These are phyloP conservation scores for Heterochromis multidens DNA, from an alignment of 2,113 vertebrate genomes.

Conservation along the genomic window DNA sequence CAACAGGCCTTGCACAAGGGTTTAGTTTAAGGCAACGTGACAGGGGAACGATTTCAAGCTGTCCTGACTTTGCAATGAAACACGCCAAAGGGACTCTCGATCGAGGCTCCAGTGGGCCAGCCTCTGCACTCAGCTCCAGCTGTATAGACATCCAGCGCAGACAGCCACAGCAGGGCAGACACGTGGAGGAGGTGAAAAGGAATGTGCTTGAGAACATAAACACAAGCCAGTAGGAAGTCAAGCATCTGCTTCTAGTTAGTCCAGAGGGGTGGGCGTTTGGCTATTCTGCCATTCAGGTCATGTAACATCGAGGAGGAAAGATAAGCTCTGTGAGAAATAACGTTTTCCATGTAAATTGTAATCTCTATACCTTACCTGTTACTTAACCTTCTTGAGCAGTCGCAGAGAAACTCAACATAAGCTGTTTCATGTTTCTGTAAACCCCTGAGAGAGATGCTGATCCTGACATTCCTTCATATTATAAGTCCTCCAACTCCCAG, in stretches of 20 bases:
- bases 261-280: slow-evolving; percentile 19
- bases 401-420: not conserved
- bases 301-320: not conserved
- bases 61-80: slow-evolving; percentile 31
- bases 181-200: slow-evolving; percentile 57
- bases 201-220: slow-evolving; percentile 67
- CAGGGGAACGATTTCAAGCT: slow-evolving; percentile 50
- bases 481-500: not conserved
- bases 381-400: not conserved
- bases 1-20: slow-evolving; percentile 15
- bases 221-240: slow-evolving; percentile 53
- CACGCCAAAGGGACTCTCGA: not conserved
- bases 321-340: slow-evolving; percentile 14
- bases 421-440: not conserved
- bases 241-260: slow-evolving; percentile 63
- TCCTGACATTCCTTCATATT: not conserved
- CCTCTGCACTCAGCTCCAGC: slow-evolving; percentile 28
- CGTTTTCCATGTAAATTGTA: not conserved
- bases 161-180: slow-evolving; percentile 50
- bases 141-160: slow-evolving; percentile 33
- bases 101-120: not conserved
- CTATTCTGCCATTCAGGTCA: slow-evolving; percentile 3
- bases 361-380: not conserved
- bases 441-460: not conserved
- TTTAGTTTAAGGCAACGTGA: slow-evolving; percentile 44